Conservation (phyloP, 2,888 invertebrate species). For the Melanophora roralis region DNA sequence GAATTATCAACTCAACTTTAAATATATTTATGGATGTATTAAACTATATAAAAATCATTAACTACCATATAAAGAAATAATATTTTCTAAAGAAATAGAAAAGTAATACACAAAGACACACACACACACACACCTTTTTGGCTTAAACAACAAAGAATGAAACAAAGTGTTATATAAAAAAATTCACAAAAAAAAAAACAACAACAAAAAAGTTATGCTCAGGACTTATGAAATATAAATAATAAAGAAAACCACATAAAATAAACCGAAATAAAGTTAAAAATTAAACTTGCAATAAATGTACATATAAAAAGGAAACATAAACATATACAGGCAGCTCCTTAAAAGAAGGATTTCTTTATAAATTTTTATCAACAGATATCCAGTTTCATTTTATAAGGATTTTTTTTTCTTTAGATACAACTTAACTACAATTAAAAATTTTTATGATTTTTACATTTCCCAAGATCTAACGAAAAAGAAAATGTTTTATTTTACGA, state of each 20-base stretch:
- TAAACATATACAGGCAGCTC: constrained; percentile 51
- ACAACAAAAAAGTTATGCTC: constrained; percentile 68
- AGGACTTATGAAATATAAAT: constrained; percentile 67
- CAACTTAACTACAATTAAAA: constrained; percentile 7
- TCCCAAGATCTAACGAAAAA: neutral
- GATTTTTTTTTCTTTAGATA: neutral
- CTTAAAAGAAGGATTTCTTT: constrained; percentile 39
- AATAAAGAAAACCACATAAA: constrained; percentile 45
- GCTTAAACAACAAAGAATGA: constrained; percentile 37
- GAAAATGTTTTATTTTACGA: constrained; percentile 40
- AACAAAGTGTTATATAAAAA: constrained; percentile 49
- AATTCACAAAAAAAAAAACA: constrained; percentile 9
- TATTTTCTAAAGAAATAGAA: constrained; percentile 46
- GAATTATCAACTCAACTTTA: constrained; percentile 62
- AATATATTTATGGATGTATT: constrained; percentile 47
- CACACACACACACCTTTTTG: no score
- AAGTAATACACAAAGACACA: constrained; percentile 39
- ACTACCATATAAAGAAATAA: constrained; percentile 13
- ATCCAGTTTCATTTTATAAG: neutral
- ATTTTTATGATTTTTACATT: constrained; percentile 47
- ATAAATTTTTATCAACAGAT: neutral
- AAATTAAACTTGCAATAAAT: constrained; percentile 50
- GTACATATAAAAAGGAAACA: constrained; percentile 11
- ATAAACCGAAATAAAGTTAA: constrained; percentile 5
- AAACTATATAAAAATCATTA: constrained; percentile 41